Percentiles rank a stretch among this genome's conserved stretches.
Evolutionary conservation across 1,140 invertebrate genomes (phyloP).

Genomic region (Drosophila serrata): DNA sequence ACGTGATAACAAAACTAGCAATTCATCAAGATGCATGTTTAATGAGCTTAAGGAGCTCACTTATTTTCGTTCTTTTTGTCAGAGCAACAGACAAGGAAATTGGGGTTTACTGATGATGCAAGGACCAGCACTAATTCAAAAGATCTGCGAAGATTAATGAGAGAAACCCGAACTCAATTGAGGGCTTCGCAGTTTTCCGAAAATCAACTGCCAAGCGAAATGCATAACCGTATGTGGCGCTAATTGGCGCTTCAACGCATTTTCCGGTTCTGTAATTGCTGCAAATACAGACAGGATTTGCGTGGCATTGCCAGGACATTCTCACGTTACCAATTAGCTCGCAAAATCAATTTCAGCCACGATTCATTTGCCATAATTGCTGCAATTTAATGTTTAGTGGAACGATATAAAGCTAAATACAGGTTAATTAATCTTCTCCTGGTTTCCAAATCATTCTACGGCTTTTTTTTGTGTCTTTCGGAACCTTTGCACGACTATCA

Average conservation of each 20-base stretch:
- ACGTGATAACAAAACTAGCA: no score
- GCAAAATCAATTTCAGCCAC: conserved; percentile 7
- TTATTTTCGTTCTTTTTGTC: not conserved
- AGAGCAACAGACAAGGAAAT: not conserved
- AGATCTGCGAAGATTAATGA: conserved; percentile 37
- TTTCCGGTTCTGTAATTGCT: conserved; percentile 11
- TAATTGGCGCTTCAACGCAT: conserved; percentile 42
- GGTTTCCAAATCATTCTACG: not conserved
- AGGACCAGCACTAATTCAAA: conserved; percentile 4
- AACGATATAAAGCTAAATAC: no score
- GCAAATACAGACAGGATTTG: conserved; percentile 25
- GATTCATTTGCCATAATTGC: conserved; percentile 19
- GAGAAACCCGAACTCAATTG: conserved; percentile 11
- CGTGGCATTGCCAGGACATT: conserved; percentile 2
- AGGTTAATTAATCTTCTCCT: not conserved
- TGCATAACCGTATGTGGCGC: not conserved
- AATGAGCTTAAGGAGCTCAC: no score
- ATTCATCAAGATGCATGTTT: not conserved
- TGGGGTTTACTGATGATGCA: conserved; percentile 23
- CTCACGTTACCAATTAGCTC: conserved; percentile 7
- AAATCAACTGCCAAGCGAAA: not conserved
- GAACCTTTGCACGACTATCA: conserved; percentile 51
- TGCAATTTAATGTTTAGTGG: conserved; percentile 22
- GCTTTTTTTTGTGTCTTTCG: not conserved
- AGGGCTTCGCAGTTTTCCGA: not conserved